Evolutionary conservation across 2,113 vertebrate genomes (phyloP).

Genomic region (Noturus placidus): DNA sequence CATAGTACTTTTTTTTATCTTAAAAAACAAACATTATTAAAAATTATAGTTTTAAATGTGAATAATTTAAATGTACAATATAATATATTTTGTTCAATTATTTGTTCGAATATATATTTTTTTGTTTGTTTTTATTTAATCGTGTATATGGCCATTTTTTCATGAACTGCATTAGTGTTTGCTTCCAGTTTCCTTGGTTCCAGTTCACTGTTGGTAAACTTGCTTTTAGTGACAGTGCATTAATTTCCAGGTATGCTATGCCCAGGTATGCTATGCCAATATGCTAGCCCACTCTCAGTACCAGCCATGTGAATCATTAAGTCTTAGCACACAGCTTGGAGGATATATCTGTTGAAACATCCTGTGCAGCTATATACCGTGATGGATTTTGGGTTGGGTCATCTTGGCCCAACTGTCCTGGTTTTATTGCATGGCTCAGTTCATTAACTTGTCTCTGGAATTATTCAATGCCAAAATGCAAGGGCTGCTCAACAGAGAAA

Average conservation of each 20-base stretch:
- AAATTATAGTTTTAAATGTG: too few species aligned
- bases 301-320: conserved; percentile 34
- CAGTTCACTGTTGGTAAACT: neutral
- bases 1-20: neutral
- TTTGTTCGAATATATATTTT: neutral
- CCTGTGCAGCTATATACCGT: conserved; percentile 39
- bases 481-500: conserved; percentile 14
- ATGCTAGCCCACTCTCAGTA: neutral
- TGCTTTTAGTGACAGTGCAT: neutral
- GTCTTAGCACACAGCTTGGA: conserved; percentile 17
- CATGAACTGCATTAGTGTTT: neutral
- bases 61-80: neutral
- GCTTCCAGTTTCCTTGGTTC: neutral
- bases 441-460: conserved; percentile 35
- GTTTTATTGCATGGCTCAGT: conserved; percentile 40
- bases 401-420: conserved; percentile 15
- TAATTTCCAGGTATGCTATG: conserved; percentile 15
- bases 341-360: conserved; percentile 44
- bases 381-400: conserved; percentile 41
- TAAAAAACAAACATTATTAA: neutral
- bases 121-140: too few species aligned
- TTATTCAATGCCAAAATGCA: conserved; percentile 22
- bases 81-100: neutral
- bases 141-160: neutral
- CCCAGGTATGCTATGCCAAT: too few species aligned